Evolutionary conservation across 2,797 vertebrate genomes (phyloP).

Genomic region (Coreius guichenoti): DNA sequence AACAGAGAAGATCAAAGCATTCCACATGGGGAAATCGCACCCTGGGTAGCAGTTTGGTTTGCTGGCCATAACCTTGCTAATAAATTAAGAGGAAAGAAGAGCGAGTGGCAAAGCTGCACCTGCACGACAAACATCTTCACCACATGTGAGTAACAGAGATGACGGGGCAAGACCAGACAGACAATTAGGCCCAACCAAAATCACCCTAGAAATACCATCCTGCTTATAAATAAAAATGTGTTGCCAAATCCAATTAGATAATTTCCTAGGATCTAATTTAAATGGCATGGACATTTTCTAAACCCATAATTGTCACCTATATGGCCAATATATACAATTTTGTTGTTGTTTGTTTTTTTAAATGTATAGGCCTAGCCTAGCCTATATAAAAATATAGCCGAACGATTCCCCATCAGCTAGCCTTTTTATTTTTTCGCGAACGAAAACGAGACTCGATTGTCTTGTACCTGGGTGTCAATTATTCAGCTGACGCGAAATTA

Average conservation of each 20-base stretch:
- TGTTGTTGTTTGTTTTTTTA: not conserved
- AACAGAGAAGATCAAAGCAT: constrained; percentile 87
- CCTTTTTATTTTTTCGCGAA: not conserved
- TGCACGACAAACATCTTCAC: constrained; percentile 72
- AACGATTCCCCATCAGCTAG: not conserved
- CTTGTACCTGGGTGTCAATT: not conserved
- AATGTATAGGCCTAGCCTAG: too few species aligned
- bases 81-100: constrained; percentile 81
- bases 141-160: constrained; percentile 54
- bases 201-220: not conserved
- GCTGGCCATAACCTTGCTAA: constrained; percentile 76
- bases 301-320: too few species aligned
- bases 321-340: too few species aligned
- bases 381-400: too few species aligned
- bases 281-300: not conserved
- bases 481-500: not conserved
- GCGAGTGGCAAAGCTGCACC: constrained; percentile 79
- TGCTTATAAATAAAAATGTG: not conserved
- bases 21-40: constrained; percentile 76
- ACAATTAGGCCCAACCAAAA: not conserved
- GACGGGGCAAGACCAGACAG: constrained; percentile 52
- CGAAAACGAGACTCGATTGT: not conserved
- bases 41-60: constrained; percentile 78
- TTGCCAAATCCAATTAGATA: not conserved
- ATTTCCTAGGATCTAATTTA: not conserved